Base-by-base conservation (phyloP, 2,888 invertebrate genomes). In the Lepidonotus clava region DNA sequence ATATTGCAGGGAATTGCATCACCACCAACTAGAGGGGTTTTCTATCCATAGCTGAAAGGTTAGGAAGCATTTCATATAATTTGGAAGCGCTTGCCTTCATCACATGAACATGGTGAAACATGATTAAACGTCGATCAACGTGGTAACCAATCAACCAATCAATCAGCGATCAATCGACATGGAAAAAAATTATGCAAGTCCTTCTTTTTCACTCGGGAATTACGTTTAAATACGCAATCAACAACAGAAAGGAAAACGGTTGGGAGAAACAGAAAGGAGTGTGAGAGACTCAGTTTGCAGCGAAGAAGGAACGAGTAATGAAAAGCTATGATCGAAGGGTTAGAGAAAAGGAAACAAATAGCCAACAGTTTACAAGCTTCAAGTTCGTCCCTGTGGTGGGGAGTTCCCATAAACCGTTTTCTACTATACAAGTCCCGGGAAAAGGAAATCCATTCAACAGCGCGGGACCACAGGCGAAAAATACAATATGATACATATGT, bases 41-140 rank as follows among this genome's bases (percentile, higher is more conserved):
- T 36, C n/a, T n/a, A n/a, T 34, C 46, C 66, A 8, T 66, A 66
- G 66, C 66, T 8, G 21, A 51, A 34, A 80, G 11, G 40, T 41
- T 80, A 80, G 80, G 80, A 80, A 80, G 80, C 80, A 76, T 80
- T 71, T 80, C 80, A 80, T 80, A 71, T 41, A 80, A 80, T 80
- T 80, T 80, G 80, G 80, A 80, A 80, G 80, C 80, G 80, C 80
- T 46, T 76, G 76, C 28, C 36, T 24, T 80, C 80, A 80, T 80
- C 80, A 80, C 80, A 80, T 51, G 21, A n/a, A 80, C 80, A 80
- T 21, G 71, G 36, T 71, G 21, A 56, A 56, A 56, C 56, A n/a
- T n/a, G 11, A n/a, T 14, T 11, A 71, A 71, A 71, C 71, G 36
- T 32, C 38, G 71, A 71, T 71, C 34, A 71, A 71, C 71, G n/a